phyloP scores from a whole-genome alignment of 2,888 invertebrate species.

The Isotomurus palustris region DNA sequence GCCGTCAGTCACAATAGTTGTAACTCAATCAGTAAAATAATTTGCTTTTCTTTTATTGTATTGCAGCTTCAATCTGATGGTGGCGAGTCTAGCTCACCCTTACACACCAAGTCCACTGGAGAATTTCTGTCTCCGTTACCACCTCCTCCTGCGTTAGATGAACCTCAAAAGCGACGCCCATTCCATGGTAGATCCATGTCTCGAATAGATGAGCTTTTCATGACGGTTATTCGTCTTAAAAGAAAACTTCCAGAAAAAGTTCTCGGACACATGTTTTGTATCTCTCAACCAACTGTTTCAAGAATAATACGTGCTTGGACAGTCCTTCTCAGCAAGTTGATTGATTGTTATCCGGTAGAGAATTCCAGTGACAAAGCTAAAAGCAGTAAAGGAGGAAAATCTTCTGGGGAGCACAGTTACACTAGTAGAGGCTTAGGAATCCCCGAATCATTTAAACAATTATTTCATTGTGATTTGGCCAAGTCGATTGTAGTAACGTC shows the following conservation, averaged over 20 bases:
- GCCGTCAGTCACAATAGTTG: background rate
- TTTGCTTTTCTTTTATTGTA: background rate
- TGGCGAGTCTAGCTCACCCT: too few species aligned
- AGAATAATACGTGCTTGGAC: slow-evolving; percentile 45
- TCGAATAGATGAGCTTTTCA: slow-evolving; percentile 44
- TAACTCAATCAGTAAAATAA: background rate
- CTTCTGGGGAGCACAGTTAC: slow-evolving; percentile 31
- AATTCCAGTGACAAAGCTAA: background rate
- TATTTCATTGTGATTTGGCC: slow-evolving; percentile 42
- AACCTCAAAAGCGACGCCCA: slow-evolving; percentile 31
- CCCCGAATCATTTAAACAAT: slow-evolving; percentile 40
- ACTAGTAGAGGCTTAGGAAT: slow-evolving; percentile 37
- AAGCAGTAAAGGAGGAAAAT: slow-evolving; percentile 3
- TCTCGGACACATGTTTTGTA: slow-evolving; percentile 46
- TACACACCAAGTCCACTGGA: too few species aligned
- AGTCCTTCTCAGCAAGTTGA: slow-evolving; percentile 40
- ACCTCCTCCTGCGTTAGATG: slow-evolving; percentile 14
- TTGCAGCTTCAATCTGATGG: slow-evolving; percentile 2
- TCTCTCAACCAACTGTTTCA: slow-evolving; percentile 45
- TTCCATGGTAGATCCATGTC: slow-evolving; percentile 40
- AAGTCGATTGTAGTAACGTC: slow-evolving; percentile 35
- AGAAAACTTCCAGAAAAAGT: slow-evolving; percentile 45
- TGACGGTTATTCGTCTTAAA: slow-evolving; percentile 43
- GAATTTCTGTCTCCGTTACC: slow-evolving; percentile 7
- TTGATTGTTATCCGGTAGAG: slow-evolving; percentile 38